Conservation (phyloP, 2,888 invertebrate species). For the Apoda limacodes region DNA sequence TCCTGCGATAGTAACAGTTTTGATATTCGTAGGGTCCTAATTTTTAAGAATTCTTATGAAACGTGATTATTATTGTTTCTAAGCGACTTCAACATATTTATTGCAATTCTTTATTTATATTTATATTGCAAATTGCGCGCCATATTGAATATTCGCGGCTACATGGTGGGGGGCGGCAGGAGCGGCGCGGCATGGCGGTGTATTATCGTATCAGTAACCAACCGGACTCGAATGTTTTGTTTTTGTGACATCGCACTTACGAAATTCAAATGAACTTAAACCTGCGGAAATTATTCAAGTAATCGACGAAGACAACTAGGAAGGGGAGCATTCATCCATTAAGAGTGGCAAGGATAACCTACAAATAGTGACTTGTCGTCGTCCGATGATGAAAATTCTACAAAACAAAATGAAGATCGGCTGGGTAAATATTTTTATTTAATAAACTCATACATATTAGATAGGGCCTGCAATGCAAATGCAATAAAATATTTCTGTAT, state of each 20-base stretch:
- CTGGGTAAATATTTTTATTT: constrained; percentile 2
- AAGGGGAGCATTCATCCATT: constrained; percentile 5
- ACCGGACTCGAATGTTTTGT: neutral
- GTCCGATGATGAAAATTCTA: too few species aligned
- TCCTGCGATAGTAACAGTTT: too few species aligned
- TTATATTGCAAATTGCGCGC: too few species aligned
- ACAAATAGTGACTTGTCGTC: constrained; percentile 3
- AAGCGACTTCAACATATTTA: too few species aligned
- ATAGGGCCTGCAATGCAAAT: too few species aligned
- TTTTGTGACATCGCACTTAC: neutral
- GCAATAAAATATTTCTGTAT: neutral
- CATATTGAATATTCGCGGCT: neutral
- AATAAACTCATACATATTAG: neutral
- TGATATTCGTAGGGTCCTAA: too few species aligned
- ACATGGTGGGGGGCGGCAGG: neutral
- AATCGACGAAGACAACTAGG: constrained; percentile 5
- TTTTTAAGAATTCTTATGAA: too few species aligned
- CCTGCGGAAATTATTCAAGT: constrained; percentile 5
- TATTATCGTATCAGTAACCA: neutral
- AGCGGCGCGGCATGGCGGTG: neutral
- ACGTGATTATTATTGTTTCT: too few species aligned
- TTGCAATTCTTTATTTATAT: too few species aligned
- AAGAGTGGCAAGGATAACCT: constrained; percentile 4
- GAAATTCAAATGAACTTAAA: neutral
- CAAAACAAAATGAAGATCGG: neutral